These are phyloP conservation scores for Melanchra persicariae DNA, from an alignment of 2,888 invertebrate genomes.

Conservation along the genomic window DNA sequence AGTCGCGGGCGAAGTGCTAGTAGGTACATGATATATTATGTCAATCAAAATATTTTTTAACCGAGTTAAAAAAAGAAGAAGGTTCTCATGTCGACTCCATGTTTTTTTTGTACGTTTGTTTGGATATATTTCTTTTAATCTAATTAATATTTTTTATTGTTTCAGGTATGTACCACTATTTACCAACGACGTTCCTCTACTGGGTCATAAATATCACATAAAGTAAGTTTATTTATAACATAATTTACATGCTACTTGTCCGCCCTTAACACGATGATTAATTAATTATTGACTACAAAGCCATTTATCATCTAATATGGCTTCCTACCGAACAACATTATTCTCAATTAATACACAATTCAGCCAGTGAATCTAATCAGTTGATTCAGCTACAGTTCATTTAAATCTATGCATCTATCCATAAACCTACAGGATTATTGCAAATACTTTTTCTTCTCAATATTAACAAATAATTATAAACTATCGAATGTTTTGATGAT, in stretches of 20 bases:
- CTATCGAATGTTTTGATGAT: too few species aligned
- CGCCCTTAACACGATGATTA: background rate
- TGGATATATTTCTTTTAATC: too few species aligned
- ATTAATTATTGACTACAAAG: slow-evolving; percentile 2
- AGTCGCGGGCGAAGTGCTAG: too few species aligned
- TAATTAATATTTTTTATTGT: slow-evolving; percentile 37
- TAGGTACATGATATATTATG: too few species aligned
- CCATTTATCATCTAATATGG: slow-evolving; percentile 4
- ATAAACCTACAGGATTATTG: too few species aligned
- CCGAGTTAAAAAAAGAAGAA: too few species aligned
- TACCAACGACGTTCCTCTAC: background rate
- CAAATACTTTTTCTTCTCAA: too few species aligned
- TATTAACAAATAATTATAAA: too few species aligned
- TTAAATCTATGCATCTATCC: background rate
- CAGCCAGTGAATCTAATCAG: background rate
- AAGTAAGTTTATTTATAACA: slow-evolving; percentile 33
- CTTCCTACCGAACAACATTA: slow-evolving; percentile 4
- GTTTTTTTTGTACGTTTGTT: too few species aligned
- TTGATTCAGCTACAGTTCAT: slow-evolving; percentile 11
- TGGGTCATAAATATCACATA: too few species aligned
- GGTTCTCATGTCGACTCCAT: too few species aligned
- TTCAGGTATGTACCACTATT: slow-evolving; percentile 64
- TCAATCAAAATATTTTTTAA: too few species aligned
- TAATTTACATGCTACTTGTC: background rate
- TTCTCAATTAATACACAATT: slow-evolving; percentile 27